Evolutionary conservation across 2,113 vertebrate genomes (phyloP), one percentile per base, ranked within the genome.

Genomic region (Actenoides lindsayi): DNA sequence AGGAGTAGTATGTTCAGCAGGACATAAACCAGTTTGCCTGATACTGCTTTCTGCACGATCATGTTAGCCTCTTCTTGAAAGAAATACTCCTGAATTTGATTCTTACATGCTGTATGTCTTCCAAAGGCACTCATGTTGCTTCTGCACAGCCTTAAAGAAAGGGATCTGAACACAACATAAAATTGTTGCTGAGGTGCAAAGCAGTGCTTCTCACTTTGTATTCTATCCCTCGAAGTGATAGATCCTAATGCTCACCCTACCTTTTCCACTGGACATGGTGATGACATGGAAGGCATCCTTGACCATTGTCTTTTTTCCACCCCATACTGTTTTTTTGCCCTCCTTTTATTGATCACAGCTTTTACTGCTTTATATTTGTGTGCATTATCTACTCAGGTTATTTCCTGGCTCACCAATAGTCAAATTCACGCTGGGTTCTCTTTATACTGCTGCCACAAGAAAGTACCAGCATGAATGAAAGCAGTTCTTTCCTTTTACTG

Each of bases 321-420:
- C 35, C 48, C 89, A 53, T 13, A 53, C 14, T 51, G 50, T 51
- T 24, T 33, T 31, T 57, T 57, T 33, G 11, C 54, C 23, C 25
- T 39, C 53, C 85, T 80, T 64, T 84, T 57, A 96, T 79, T 79
- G 65, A 94, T 62, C 59, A 57, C 39, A 92, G 33, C 63, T 81
- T 93, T 87, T 95, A 89, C 78, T 89, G 91, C 87, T 96, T 96
- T 86, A 56, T 33, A 63, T 62, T 93, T 93, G 31, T 44, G 78
- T 68, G 88, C 28, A 79, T 95, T 69, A 92, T 75, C 67, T 84
- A 35, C 75, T 91, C 2, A 0, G 53, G 53, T 91, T 90, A 57
- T 92, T 94, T 87, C 69, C 51, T 94, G 76, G 75, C 63, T 95
- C 35, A 33, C 53, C 5, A 2, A 94, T 48, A 91, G 89, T 90